Base-by-base conservation (phyloP, 2,888 invertebrate species). In the Ischnura elegans region DNA sequence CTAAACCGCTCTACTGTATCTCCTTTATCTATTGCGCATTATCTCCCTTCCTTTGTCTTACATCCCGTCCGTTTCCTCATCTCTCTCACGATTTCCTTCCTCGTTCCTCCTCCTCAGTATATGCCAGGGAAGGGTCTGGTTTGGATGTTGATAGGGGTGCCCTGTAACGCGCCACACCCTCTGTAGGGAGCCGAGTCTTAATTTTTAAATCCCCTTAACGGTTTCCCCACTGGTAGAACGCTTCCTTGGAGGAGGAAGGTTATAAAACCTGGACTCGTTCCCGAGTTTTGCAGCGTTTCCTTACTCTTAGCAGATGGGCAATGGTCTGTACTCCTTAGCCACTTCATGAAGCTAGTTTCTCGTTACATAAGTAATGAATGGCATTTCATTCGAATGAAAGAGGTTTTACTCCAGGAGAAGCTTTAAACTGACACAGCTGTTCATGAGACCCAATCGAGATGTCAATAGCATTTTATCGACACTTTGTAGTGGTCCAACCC, bases 21-120 rank as follows among this genome's bases (percentile, higher is more conserved):
- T 76, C 76, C 76, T 76, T 76, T 76, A 76, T 76, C 76, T 76
- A 8, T 76, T 76, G 76, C 76, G 76, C 76, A 76, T 76, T 76
- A 76, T 76, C 76, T 76, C 76, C 16, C 76, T n/a, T n/a, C 76
- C 76, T 76, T 76, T 76, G 76, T 76, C 36, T 76, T 76, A 76
- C 76, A 76, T 76, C 76, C 36, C 76, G 36, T 76, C 76, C 76
- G 29, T 76, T 76, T 76, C 76, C 76, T 36, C 10, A 21, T 5
- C 61, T 76, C 76, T 76, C 36, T 76, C 76, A 36, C 76, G 10
- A 21, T 76, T 76, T 61, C 61, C 16, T 76, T 76, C 36, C 76
- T n/a, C 76, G 10, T 5, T 36, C 76, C 36, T 36, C 76, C 29
- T 13, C 76, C 76, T 36, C 36, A 0, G 13, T 13, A 36, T 10